Evolutionary conservation across 2,113 vertebrate species (phyloP), one percentile per base, ranked within the genome.

Genomic region (Pelvicachromis taeniatus): DNA sequence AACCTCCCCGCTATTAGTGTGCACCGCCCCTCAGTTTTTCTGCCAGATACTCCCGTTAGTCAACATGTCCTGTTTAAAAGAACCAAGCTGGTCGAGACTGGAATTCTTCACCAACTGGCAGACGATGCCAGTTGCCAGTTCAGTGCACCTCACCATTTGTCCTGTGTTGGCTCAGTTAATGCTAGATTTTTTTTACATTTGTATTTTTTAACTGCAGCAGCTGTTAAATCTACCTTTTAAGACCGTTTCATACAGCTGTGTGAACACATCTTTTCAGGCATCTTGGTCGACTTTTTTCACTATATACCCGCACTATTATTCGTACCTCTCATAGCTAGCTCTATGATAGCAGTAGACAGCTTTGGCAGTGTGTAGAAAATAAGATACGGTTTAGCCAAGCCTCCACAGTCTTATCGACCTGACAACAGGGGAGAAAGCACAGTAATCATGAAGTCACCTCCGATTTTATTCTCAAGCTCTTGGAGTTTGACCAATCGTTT

Each of bases 361-460:
- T n/a, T 61, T 84, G 81, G 42, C 54, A 58, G 14, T 31, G 3
- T 81, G 10, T 38, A 58, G n/a, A 81, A 83, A 78, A 73, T 48
- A 35, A 45, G 26, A 68, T n/a, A 40, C 9, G 1, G 40, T n/a
- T 33, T 38, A 68, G 55, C 70, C 59, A 84, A 14, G 75, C 21
- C 13, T 77, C 40, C 55, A 58, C 21, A 3, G 55, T 21, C 11
- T 42, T 5, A 8, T 87, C 70, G 17, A 59, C 63, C 61, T 89
- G 83, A 68, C 59, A 53, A 55, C 45, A 59, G 6, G 54, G 45
- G 61, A 77, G 38, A 77, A 35, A 77, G 23, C 42, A 6, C 21
- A 65, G 70, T 29, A 53, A 58, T 58, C 33, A 16, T 81, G 80
- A 86, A 83, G 68, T 77, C 61, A 83, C 78, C 65, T 85, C 73